Base-by-base conservation (phyloP, 2,113 vertebrate species). In the Murina feae region DNA sequence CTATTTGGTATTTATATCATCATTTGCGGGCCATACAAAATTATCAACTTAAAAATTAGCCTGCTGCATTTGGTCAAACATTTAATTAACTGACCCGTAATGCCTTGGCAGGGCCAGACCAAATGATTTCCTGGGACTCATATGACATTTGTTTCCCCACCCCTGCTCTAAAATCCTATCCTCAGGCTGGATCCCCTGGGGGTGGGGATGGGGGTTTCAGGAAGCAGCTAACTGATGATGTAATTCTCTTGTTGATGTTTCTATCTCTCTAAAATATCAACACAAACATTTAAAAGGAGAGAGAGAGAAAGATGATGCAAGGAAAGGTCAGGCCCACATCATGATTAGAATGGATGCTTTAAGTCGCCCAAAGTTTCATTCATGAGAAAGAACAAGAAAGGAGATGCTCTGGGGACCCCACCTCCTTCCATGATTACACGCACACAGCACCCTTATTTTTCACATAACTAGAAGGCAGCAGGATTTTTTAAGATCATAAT, bases 381-480 rank as follows among this genome's bases (percentile, higher is more conserved):
- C 32, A 49, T 1, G 2, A 74, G 25, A 14, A 65, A 83, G 16
- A 44, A 66, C 44, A 37, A 72, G 51, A 53, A 93, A 82, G 42
- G 6, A n/a, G 3, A 4, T 42, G 9, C n/a, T 76, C 66, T 4
- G 0, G 8, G 9, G 1, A 20, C 23, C 2, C 3, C 2, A 75
- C 44, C 28, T 85, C 66, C 47, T 58, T 55, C 37, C 35, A 32
- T 4, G 53, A 74, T 44, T 42, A 47, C 1, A 60, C 28, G 7
- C 10, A 81, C 10, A 6, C 39, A 30, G 11, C 0, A 1, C 2
- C 35, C 7, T 88, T 30, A 23, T 23, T 90, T 68, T 92, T n/a
- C 16, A 79, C 18, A 30, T 18, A 80, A 86, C 13, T 65, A n/a
- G 84, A 79, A 47, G 53, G 66, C 53, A 10, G 47, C 4, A 58